These are phyloP conservation scores for Penaeus monodon DNA, from an alignment of 2,888 invertebrate species.

Conservation along the genomic window DNA sequence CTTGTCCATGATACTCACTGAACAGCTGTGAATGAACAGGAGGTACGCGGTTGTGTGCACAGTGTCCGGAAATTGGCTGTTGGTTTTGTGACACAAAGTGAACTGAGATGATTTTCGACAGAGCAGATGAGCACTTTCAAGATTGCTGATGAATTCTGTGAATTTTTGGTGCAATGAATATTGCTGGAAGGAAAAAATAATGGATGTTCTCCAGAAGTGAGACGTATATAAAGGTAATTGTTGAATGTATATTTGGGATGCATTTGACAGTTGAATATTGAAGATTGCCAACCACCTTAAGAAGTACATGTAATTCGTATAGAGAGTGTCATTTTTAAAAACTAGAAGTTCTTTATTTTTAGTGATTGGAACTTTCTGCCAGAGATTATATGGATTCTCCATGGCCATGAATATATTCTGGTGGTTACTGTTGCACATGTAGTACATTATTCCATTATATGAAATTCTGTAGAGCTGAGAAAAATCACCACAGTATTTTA, in stretches of 20 bases:
- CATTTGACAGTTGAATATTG: too few species aligned
- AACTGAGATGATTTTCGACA: not conserved
- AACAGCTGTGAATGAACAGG: not conserved
- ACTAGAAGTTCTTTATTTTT: not conserved
- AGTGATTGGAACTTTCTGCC: not conserved
- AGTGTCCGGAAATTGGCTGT: not conserved
- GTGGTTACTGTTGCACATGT: not conserved
- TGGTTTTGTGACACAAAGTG: not conserved
- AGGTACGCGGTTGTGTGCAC: not conserved
- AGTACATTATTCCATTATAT: constrained; percentile 6
- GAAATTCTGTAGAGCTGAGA: not conserved
- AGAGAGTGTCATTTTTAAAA: too few species aligned
- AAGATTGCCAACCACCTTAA: too few species aligned
- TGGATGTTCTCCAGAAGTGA: too few species aligned
- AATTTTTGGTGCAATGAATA: not conserved
- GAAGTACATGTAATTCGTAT: too few species aligned
- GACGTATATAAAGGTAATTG: too few species aligned
- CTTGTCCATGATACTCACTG: not conserved
- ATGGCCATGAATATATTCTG: not conserved
- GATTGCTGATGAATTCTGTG: not conserved
- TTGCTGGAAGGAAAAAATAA: too few species aligned
- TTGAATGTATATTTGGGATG: too few species aligned
- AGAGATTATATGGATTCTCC: not conserved
- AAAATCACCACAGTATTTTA: not conserved
- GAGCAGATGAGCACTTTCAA: not conserved